phyloP scores from a whole-genome alignment of 2,113 vertebrate genomes.

The Entomyzon cyanotis region DNA sequence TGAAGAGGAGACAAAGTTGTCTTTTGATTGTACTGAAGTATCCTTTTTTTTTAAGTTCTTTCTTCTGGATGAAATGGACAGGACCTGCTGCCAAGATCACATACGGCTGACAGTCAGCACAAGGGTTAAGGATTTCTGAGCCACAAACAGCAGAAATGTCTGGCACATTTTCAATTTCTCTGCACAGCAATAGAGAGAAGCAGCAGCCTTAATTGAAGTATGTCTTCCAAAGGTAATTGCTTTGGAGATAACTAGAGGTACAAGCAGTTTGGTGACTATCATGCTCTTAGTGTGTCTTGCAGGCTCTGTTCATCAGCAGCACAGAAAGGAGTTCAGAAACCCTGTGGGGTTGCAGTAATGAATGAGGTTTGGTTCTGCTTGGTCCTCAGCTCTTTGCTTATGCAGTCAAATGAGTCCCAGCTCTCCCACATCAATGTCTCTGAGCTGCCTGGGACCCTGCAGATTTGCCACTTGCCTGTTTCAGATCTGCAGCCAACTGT shows the following conservation, averaged over 20 bases:
- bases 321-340: background rate
- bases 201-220: background rate
- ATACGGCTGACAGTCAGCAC: background rate
- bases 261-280: background rate
- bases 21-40: background rate
- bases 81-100: background rate
- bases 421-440: background rate
- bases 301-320: background rate
- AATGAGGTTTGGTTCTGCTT: background rate
- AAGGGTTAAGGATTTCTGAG: constrained; percentile 20
- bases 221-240: background rate
- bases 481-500: constrained; percentile 7
- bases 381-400: background rate
- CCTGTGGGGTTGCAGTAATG: background rate
- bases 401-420: background rate
- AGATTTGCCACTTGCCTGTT: background rate
- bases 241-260: background rate
- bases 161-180: constrained; percentile 3
- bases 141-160: background rate
- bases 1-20: background rate
- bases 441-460: background rate
- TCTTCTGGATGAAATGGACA: background rate
- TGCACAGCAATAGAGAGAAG: background rate
- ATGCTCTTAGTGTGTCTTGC: background rate
- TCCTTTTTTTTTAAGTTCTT: too few relatives aligned